Conservation (phyloP, 2,797 vertebrate genomes). For the Basileuterus tristriatus region DNA sequence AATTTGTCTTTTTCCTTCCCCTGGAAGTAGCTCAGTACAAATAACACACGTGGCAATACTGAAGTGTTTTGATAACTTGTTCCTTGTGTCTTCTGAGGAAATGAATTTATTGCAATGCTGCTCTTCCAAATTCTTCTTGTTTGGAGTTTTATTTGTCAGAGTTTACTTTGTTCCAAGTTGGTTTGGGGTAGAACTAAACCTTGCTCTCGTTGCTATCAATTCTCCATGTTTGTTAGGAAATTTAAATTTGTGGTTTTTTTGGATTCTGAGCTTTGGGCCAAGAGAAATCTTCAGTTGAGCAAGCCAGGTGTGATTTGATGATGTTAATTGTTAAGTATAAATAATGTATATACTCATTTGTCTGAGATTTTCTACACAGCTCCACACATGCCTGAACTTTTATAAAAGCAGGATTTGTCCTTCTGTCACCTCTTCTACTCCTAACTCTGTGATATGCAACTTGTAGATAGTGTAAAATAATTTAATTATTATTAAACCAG, state of each 20-base stretch:
- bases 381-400: constrained; percentile 58
- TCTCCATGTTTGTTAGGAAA: constrained; percentile 29
- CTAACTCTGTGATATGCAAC: constrained; percentile 55
- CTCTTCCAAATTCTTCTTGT: constrained; percentile 78
- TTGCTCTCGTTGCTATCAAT: constrained; percentile 51
- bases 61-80: constrained; percentile 72
- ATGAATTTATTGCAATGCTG: constrained; percentile 72
- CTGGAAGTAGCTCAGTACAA: constrained; percentile 69
- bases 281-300: constrained; percentile 22
- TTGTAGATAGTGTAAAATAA: constrained; percentile 77
- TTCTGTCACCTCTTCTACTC: constrained; percentile 31
- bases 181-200: constrained; percentile 29
- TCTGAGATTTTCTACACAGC: constrained; percentile 73
- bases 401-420: constrained; percentile 61
- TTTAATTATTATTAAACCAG: constrained; percentile 62
- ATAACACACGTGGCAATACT: constrained; percentile 68
- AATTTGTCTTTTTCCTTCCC: constrained; percentile 39
- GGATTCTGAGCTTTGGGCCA: constrained; percentile 31
- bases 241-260: background rate
- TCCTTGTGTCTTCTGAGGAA: constrained; percentile 78
- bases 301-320: background rate
- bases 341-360: constrained; percentile 72
- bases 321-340: constrained; percentile 57
- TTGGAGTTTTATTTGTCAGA: constrained; percentile 63
- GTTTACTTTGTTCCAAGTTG: constrained; percentile 14